These are phyloP conservation scores for Automeris io DNA, from an alignment of 2,888 invertebrate species.

Conservation along the genomic window DNA sequence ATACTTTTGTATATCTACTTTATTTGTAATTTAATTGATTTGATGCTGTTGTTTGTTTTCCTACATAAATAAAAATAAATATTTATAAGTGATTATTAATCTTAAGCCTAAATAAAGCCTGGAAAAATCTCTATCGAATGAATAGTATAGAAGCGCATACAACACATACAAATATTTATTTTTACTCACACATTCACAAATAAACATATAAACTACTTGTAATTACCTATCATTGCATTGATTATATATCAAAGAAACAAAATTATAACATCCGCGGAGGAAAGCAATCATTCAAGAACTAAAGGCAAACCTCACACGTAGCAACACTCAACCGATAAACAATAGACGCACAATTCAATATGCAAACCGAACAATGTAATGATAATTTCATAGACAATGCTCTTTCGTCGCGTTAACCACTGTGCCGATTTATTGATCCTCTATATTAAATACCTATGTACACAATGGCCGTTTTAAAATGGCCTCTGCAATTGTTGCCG, in stretches of 20 bases:
- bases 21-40: too few species aligned
- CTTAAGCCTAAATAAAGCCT: too few species aligned
- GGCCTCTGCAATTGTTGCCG: conserved; percentile 33
- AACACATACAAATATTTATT: too few species aligned
- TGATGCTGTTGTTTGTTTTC: too few species aligned
- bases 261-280: conserved; percentile 12
- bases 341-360: conserved; percentile 75
- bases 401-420: conserved; percentile 72
- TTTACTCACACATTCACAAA: too few species aligned
- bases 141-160: too few species aligned
- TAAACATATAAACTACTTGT: too few species aligned
- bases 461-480: conserved; percentile 37
- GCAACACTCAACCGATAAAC: conserved; percentile 47
- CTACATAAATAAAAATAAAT: too few species aligned
- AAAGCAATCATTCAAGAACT: conserved; percentile 6
- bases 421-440: conserved; percentile 68
- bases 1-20: too few species aligned
- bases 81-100: too few species aligned
- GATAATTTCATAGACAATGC: conserved; percentile 67
- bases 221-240: too few species aligned
- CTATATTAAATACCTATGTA: conserved; percentile 60
- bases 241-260: conserved; percentile 7
- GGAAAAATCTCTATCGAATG: too few species aligned
- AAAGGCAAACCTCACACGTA: conserved; percentile 59
- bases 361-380: conserved; percentile 72